Evolutionary conservation across 2,888 invertebrate genomes (phyloP).

Genomic region (Tipula unca): DNA sequence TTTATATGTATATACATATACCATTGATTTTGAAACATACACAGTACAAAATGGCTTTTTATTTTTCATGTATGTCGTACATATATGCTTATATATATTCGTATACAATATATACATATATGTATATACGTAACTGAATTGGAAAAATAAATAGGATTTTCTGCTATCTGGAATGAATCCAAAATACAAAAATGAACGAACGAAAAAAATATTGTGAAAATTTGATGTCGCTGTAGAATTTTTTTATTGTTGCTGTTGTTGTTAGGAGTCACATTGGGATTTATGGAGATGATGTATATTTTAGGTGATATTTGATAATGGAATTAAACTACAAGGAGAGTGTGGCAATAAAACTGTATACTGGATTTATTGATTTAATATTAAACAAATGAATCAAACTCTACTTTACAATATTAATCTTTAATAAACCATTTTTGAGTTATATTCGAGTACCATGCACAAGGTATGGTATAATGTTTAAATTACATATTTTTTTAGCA

Average conservation of each 20-base stretch:
- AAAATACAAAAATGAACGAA: background rate
- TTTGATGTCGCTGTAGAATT: slow-evolving; percentile 2
- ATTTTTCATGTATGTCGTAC: background rate
- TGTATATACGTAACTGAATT: background rate
- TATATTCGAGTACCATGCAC: too few relatives aligned
- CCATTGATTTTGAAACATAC: background rate
- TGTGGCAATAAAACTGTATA: background rate
- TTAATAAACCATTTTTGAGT: background rate
- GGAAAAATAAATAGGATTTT: slow-evolving; percentile 8
- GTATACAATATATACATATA: background rate
- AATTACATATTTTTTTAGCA: background rate
- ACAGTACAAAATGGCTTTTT: background rate
- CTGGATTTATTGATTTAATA: background rate
- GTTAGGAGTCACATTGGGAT: background rate
- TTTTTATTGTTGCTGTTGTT: background rate
- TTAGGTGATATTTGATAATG: slow-evolving; percentile 8
- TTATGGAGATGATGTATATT: background rate
- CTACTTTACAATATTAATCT: too few relatives aligned
- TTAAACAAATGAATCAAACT: background rate
- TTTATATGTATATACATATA: background rate
- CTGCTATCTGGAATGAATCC: slow-evolving; percentile 14
- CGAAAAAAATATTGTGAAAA: background rate
- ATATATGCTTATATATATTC: background rate
- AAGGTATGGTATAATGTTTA: too few relatives aligned
- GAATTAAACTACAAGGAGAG: background rate